Base-by-base conservation (phyloP, 64 coral and sea anemone genomes). In the Platygyra sinensis region DNA sequence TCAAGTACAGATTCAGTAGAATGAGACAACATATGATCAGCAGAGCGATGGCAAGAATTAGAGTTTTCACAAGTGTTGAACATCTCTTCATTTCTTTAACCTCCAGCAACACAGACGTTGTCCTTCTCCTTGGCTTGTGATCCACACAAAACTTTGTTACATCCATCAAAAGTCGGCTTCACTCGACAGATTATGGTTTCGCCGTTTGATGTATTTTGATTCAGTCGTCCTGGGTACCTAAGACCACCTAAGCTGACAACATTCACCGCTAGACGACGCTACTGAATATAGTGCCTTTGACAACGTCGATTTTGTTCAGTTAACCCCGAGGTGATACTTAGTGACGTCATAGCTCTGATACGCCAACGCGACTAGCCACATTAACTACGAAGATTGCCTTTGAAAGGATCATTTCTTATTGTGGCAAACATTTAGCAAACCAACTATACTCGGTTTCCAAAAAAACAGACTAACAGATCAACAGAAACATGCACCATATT, bases 1-100 rank as follows among this genome's bases (percentile, higher is more conserved):
- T 69, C 77, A 92, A 60, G 75, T 92, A 92, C 17, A 92, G 73
- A 73, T 77, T 69, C 38, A 92, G 30, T 65, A 92, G 55, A 69
- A 92, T n/a, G 30, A 87, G 24, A 49, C 83, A 92, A 63, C 74
- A 87, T 55, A 79, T n/a, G 5, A 92, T 42, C 90, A 92, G 54
- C 27, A 79, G 46, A 18, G 83, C 79, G 5, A 92, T 12, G 0
- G 60, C 8, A 42, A 92, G 16, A 24, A 92, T 72, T n/a, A 92
- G 74, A 59, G 46, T 67, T 79, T 87, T 92, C 60, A 87, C 90
- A 28, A 87, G 39, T 12, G 55, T 49, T 17, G 82, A 77, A 73
- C 32, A 80, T 17, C 33, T 71, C 27, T 80, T 87, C 28, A 4
- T 52, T 28, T 50, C 39, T 25, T 85, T 30, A 27, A 42, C 52